Evolutionary conservation across 2,113 vertebrate species (phyloP), one percentile per base, ranked within the genome.

Genomic region (Ophthalmolycus amberensis): DNA sequence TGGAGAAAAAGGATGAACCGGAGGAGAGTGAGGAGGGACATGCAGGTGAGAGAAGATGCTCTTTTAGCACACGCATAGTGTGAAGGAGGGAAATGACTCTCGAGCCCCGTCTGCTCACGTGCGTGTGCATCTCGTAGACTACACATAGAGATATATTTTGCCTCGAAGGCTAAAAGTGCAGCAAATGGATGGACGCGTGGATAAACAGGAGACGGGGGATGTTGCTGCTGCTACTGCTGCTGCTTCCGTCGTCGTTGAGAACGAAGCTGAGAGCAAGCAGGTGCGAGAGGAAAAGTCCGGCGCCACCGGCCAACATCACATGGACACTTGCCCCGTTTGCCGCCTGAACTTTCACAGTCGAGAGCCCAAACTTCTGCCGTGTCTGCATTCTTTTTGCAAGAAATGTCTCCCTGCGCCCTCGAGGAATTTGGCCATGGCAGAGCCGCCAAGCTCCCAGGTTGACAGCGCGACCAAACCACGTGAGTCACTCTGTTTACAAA

Each of bases 291-390:
- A 95, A 60, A 85, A 89, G 89, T 89, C 90, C 86, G 67, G 89
- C 1, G 34, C 69, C 82, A 79, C 88, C 84, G 89, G 87, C 6
- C 91, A 93, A 77, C 94, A 95, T 93, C 88, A 96, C 94, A 95
- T 98, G 96, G 97, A 98, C 94, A 96, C 96, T 85, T 98, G 97
- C 85, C 95, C 96, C 58, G 95, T 97, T 81, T 98, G 97, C 88
- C 92, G 85, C 60, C 92, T 95, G 69, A 95, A 96, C 89, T 97
- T 98, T 85, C 95, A 96, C 94, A 97, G 96, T 88, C 95, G 96
- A 25, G 96, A 95, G 85, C 97, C 97, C 80, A 96, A 96, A 90
- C 96, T 98, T 89, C 95, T 98, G 85, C 97, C 97, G 29, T 98
- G 97, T 77, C 94, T 98, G 56, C 97, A 98, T 94, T 97, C 96